phyloP scores from a whole-genome alignment of 2,888 invertebrate genomes.

The Orthosia gothica region DNA sequence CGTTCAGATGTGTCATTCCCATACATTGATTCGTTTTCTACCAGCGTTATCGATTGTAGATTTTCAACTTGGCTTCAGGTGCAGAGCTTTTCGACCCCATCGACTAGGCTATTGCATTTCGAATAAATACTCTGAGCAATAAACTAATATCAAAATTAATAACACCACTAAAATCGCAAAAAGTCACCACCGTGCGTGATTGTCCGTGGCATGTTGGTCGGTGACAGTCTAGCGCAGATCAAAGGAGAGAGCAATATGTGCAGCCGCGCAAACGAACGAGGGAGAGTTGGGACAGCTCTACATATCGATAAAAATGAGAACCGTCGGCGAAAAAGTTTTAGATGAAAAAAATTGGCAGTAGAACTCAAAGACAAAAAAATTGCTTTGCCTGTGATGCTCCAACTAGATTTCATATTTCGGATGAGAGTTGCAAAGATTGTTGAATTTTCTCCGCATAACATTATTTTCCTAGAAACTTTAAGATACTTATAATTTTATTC shows the following conservation, averaged over 20 bases:
- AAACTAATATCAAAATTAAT: not conserved
- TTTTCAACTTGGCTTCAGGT: too few relatives aligned
- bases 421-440: too few relatives aligned
- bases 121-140: not conserved
- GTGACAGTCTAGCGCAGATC: conserved; percentile 71
- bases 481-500: too few relatives aligned
- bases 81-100: too few relatives aligned
- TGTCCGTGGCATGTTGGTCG: conserved; percentile 38
- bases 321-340: not conserved
- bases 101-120: too few relatives aligned
- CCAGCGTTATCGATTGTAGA: too few relatives aligned
- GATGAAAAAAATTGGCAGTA: not conserved
- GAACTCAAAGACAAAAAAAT: too few relatives aligned
- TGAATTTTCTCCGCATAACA: too few relatives aligned
- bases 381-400: not conserved
- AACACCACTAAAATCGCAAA: not conserved
- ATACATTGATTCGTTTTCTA: too few relatives aligned
- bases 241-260: conserved; percentile 81
- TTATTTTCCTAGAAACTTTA: too few relatives aligned
- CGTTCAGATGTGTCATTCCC: too few relatives aligned
- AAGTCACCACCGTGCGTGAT: conserved; percentile 38
- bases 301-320: conserved; percentile 29
- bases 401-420: not conserved
- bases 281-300: not conserved
- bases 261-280: conserved; percentile 54